Conservation (phyloP, 2,888 invertebrate species). For the Nomada fabriciana region DNA sequence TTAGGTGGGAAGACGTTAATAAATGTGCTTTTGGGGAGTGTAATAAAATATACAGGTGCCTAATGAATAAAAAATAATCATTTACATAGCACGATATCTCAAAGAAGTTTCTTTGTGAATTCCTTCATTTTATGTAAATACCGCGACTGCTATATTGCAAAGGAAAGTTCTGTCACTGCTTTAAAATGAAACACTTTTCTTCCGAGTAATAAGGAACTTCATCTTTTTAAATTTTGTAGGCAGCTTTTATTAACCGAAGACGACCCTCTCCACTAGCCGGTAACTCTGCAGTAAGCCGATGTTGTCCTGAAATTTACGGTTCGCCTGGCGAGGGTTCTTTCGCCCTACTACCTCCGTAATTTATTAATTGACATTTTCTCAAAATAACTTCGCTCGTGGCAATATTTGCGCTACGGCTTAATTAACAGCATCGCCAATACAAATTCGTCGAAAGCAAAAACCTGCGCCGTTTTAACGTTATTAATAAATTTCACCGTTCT, state of each 20-base stretch:
- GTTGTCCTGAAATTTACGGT: slow-evolving; percentile 55
- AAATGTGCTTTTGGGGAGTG: neutral
- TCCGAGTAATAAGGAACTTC: slow-evolving; percentile 1
- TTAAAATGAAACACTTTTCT: no score
- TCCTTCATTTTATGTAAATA: slow-evolving; percentile 26
- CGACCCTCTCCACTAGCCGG: slow-evolving; percentile 5
- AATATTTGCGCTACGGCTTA: slow-evolving; percentile 22
- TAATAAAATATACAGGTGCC: neutral
- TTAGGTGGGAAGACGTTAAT: neutral
- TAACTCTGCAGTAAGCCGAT: slow-evolving; percentile 18
- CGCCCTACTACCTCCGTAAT: slow-evolving; percentile 47
- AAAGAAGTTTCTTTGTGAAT: neutral
- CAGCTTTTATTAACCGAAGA: slow-evolving; percentile 18
- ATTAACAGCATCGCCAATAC: slow-evolving; percentile 2
- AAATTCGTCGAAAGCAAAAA: neutral
- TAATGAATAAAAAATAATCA: neutral
- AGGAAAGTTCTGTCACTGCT: neutral
- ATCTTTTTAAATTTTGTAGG: slow-evolving; percentile 19
- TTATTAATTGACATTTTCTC: slow-evolving; percentile 47
- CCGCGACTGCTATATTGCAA: slow-evolving; percentile 5
- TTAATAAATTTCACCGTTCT: slow-evolving; percentile 1
- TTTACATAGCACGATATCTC: neutral
- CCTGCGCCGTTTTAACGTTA: neutral
- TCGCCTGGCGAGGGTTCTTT: slow-evolving; percentile 41
- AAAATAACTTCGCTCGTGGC: slow-evolving; percentile 41